phyloP scores from a whole-genome alignment of 2,113 vertebrate genomes.

The Terrapene triunguis region DNA sequence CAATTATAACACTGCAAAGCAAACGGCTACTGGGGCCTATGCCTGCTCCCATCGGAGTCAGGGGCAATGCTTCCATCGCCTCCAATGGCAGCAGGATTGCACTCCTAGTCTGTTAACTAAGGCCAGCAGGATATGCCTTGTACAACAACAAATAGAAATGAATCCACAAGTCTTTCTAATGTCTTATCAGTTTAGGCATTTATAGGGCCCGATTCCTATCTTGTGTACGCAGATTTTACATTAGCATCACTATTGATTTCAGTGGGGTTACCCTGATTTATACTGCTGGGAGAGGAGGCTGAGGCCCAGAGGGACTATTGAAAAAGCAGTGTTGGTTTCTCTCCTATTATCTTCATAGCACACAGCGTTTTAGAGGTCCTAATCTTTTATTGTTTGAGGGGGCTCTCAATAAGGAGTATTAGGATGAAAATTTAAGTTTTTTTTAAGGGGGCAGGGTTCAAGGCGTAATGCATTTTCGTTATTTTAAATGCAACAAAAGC shows the following conservation, averaged over 20 bases:
- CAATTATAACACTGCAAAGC: background rate
- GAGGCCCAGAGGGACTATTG: conserved; percentile 34
- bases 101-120: background rate
- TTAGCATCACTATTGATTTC: conserved; percentile 23
- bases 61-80: background rate
- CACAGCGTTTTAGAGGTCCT: conserved; percentile 27
- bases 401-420: conserved; percentile 10
- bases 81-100: background rate
- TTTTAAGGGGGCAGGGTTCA: background rate
- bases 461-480: background rate
- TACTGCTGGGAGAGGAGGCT: background rate
- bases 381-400: conserved; percentile 11
- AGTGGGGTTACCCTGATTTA: conserved; percentile 49
- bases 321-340: conserved; percentile 8
- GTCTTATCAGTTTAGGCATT: conserved; percentile 13
- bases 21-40: background rate
- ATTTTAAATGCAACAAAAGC: background rate
- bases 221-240: conserved; percentile 26
- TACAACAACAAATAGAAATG: conserved; percentile 55
- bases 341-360: conserved; percentile 40
- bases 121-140: background rate
- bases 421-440: conserved; percentile 10
- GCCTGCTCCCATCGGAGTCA: background rate
- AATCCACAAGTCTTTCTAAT: conserved; percentile 47
- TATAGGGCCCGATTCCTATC: conserved; percentile 5